Evolutionary conservation across 1,140 invertebrate genomes (phyloP).

Genomic region (Drosophila repleta): DNA sequence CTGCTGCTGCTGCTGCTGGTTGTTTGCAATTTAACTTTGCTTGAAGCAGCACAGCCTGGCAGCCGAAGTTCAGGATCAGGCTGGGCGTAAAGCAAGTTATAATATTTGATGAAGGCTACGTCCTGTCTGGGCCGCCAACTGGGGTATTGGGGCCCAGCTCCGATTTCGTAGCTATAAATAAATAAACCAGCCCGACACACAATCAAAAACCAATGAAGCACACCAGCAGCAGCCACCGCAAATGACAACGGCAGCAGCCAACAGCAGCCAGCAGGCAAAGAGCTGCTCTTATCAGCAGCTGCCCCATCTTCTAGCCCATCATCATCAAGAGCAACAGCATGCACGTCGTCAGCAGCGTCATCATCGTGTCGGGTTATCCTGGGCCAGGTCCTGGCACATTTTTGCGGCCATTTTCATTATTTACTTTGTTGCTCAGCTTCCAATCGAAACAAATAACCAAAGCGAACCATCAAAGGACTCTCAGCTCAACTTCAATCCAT

Average conservation of each 20-base stretch:
- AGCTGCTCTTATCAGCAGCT: conserved; percentile 17
- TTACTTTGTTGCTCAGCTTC: conserved; percentile 27
- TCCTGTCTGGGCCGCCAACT: background rate
- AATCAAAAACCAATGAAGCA: conserved; percentile 79
- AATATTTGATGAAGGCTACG: conserved; percentile 72
- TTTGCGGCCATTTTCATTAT: conserved; percentile 22
- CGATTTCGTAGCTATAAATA: conserved; percentile 66
- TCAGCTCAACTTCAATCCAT: conserved; percentile 14
- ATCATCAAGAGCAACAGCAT: conserved; percentile 4
- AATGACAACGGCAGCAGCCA: conserved; percentile 55
- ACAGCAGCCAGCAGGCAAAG: background rate
- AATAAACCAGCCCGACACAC: conserved; percentile 77
- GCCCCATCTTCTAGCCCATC: conserved; percentile 6
- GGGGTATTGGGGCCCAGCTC: conserved; percentile 28
- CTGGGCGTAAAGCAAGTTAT: conserved; percentile 65
- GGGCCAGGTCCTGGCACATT: conserved; percentile 7
- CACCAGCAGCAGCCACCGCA: conserved; percentile 65
- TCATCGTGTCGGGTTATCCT: conserved; percentile 35
- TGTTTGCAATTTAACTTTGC: conserved; percentile 79
- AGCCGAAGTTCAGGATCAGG: conserved; percentile 38
- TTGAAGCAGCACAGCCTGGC: conserved; percentile 42
- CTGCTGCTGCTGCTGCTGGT: conserved; percentile 39
- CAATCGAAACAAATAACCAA: conserved; percentile 41
- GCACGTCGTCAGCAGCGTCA: conserved; percentile 15
- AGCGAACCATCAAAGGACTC: conserved; percentile 27